Evolutionary conservation across 2,113 vertebrate genomes (phyloP), one percentile per base, ranked within the genome.

Genomic region (Nyctereutes procyonoides): DNA sequence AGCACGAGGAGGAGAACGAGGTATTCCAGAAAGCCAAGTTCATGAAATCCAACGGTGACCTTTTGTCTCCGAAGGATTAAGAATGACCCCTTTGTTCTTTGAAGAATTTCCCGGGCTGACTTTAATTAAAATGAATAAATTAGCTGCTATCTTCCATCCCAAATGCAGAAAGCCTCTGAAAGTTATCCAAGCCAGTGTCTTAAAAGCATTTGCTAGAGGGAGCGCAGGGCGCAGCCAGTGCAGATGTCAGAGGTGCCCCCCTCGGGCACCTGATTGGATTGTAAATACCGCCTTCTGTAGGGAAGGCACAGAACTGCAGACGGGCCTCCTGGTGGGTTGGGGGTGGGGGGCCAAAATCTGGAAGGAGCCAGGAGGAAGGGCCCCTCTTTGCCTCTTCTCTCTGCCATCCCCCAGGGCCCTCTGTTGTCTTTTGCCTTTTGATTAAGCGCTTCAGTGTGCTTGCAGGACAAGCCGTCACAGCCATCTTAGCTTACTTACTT

Each of bases 1-100:
- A 99, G 90, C 99, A 99, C 13, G 99, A 99, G 94, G 99, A 99
- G 84, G 99, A 99, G 97, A 99, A 99, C 95, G 99, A 99, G 99
- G 99, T 99, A 98, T 71, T 51, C 0, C 6, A 79, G 51, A 95
- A 65, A 98, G 85, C 43, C 22, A 8, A 26, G 43, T 10, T 81
- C 12, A 13, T 71, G 69, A 79, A 85, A 51, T 82, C 89, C 19
- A 58, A 24, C 56, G 14, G 58, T 56, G 74, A 73, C 95, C 93
- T 89, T 80, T 90, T 79, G 32, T 95, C 85, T 94, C 10, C 1
- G 20, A 48, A 62, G 80, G 53, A 71, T 88, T 96, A 48, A 94
- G 77, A 90, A 67, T 73, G 55, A 67, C 28, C 26, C 24, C 60
- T 95, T 90, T 94, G 69, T 85, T 93, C 94, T 80, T 93, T n/a